Percentiles rank a stretch among this genome's conserved stretches.
Evolutionary conservation across 2,888 invertebrate genomes (phyloP).

Genomic region (Microplitis deprimator): DNA sequence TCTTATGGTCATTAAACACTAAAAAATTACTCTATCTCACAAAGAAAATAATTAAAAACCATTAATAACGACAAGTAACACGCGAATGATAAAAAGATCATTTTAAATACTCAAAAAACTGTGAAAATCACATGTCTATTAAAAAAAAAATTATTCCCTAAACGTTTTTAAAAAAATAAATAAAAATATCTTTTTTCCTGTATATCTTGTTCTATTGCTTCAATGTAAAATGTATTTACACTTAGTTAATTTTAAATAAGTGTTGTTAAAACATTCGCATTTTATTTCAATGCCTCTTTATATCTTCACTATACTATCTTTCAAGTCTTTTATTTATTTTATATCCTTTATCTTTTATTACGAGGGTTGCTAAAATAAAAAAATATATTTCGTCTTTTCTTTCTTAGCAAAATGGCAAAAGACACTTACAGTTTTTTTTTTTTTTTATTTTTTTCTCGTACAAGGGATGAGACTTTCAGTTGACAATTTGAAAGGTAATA

Average conservation of each 20-base stretch:
- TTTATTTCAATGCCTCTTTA: neutral
- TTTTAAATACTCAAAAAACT: neutral
- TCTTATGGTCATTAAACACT: neutral
- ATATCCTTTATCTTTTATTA: neutral
- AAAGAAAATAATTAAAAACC: neutral
- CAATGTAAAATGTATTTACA: slow-evolving; percentile 43
- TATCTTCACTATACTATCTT: neutral
- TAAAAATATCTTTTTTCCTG: neutral
- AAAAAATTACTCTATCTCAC: neutral
- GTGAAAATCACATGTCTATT: neutral
- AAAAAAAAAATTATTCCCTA: neutral
- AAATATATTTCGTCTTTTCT: neutral
- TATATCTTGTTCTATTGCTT: neutral
- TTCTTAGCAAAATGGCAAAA: slow-evolving; percentile 2
- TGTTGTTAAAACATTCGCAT: slow-evolving; percentile 3
- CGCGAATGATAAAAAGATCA: neutral
- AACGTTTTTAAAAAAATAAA: neutral
- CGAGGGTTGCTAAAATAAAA: neutral
- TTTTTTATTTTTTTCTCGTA: neutral
- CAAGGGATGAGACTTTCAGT: neutral
- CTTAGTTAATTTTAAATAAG: slow-evolving; percentile 24
- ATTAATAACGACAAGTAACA: neutral
- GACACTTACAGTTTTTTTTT: neutral
- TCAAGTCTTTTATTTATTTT: neutral
- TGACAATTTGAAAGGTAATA: slow-evolving; percentile 3